Evolutionary conservation across 1,140 invertebrate genomes (phyloP).

Genomic region (Caenorhabditis brenneri): DNA sequence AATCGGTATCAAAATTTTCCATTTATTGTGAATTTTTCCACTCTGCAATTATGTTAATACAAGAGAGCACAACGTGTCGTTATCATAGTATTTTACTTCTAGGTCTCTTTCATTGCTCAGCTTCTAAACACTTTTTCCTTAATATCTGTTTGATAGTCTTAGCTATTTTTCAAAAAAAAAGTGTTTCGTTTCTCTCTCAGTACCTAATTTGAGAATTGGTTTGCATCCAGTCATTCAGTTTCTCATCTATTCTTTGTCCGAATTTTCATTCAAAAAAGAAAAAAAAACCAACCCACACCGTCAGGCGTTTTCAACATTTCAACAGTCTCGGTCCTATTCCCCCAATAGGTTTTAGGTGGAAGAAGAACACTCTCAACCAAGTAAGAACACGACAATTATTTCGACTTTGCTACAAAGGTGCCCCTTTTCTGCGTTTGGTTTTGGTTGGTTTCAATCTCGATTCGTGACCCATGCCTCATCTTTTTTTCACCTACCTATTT

Average conservation of each 20-base stretch:
- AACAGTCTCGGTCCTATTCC: background rate
- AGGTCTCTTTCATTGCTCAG: too few relatives aligned
- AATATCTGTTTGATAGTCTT: too few relatives aligned
- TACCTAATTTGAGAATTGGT: too few relatives aligned
- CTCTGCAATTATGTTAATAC: too few relatives aligned
- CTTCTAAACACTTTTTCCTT: too few relatives aligned
- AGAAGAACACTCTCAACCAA: background rate
- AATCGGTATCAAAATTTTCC: too few relatives aligned
- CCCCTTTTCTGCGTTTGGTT: background rate
- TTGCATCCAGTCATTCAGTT: background rate
- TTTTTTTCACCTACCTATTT: background rate
- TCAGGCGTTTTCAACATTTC: background rate
- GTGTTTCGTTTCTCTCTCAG: background rate
- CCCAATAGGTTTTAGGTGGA: background rate
- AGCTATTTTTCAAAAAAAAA: too few relatives aligned
- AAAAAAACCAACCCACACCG: background rate
- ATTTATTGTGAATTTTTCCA: too few relatives aligned
- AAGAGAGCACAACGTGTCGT: too few relatives aligned
- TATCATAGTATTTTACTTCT: too few relatives aligned
- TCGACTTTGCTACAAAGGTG: constrained; percentile 18
- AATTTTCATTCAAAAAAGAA: background rate
- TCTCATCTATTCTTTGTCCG: background rate
- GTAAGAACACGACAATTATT: constrained; percentile 8
- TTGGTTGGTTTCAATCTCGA: too few relatives aligned
- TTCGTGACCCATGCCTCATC: background rate